These are phyloP conservation scores for Speoplatyrhinus poulsoni DNA, from an alignment of 2,113 vertebrate genomes.

Conservation along the genomic window DNA sequence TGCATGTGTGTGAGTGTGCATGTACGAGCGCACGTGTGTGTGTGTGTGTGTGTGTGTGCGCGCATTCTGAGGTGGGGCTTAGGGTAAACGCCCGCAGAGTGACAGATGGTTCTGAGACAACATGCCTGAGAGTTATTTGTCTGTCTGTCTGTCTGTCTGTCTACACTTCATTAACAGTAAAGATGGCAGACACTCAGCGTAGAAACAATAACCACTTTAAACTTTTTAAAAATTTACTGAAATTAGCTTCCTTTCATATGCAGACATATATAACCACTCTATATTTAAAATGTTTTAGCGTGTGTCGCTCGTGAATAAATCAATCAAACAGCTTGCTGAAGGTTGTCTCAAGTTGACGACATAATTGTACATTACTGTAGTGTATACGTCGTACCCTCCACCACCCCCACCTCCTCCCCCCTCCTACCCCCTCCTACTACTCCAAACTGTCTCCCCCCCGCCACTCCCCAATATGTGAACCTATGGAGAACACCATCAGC, in stretches of 20 bases:
- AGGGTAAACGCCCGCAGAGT: slow-evolving; percentile 69
- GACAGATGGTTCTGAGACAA: slow-evolving; percentile 77
- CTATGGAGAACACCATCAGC: not conserved
- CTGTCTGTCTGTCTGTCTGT: not conserved
- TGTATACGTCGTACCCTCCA: slow-evolving; percentile 34
- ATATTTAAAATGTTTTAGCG: too few species aligned
- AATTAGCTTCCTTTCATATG: too few species aligned
- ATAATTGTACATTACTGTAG: not conserved
- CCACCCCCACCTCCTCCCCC: slow-evolving; percentile 10
- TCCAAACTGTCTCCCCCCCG: not conserved
- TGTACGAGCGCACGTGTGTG: not conserved
- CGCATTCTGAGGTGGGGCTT: slow-evolving; percentile 30
- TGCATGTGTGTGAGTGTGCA: not conserved
- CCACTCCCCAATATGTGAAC: not conserved
- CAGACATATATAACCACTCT: too few species aligned
- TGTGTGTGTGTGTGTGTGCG: slow-evolving; percentile 17
- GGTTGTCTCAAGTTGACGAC: too few species aligned
- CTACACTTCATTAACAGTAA: not conserved
- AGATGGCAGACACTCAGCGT: too few species aligned
- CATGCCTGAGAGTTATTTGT: slow-evolving; percentile 59
- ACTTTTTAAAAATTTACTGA: too few species aligned
- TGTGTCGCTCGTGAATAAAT: too few species aligned
- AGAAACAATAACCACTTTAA: too few species aligned
- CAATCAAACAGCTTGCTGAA: too few species aligned
- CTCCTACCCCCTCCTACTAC: not conserved